Evolutionary conservation across 2,797 vertebrate species (phyloP), one percentile per base, ranked within the genome.

Genomic region (Pachyuromys duprasi): DNA sequence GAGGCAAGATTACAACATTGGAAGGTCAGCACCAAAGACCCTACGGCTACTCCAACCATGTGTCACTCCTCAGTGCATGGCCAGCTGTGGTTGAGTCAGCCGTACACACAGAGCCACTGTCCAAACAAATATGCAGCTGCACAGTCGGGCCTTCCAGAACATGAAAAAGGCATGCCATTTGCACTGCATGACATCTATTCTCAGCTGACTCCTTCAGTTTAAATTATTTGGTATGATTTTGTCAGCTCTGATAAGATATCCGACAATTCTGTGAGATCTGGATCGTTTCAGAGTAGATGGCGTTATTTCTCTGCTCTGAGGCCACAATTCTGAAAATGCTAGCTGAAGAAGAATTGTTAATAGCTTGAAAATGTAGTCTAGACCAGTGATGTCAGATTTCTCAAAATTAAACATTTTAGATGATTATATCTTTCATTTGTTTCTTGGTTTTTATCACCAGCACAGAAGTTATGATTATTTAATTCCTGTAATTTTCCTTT

Each of bases 401-500:
- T 91, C 88, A 92, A 79, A 93, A 93, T 83, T 83, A 84, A 95
- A 84, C 28, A 89, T 94, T 95, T 92, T 75, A 13, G 55, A 87
- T 94, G 75, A 95, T 93, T 90, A 83, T 20, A 45, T 8, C n/a
- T 79, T 70, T 94, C 93, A 33, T 49, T 57, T 91, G 81, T 89
- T 75, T 92, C 75, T 89, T 76, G 86, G 55, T 57, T 75, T 95
- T 91, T 65, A 79, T 87, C 63, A 86, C 90, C 55, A 74, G 89
- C 8, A 78, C 28, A 81, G 18, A 96, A 86, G 63, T 87, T 93
- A 81, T 33, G 17, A 92, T 89, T 92, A 91, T 65, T 96, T 95
- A 93, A 95, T 84, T 84, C n/a, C 91, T 95, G 15, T 83, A 89
- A 96, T 96, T 93, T 96, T 95, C 91, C 45, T 78, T 92, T 94